A percentile compares a stretch with the other conserved stretches of the same genome.
Conservation (phyloP, 2,797 vertebrate species). For the Anabacerthia variegaticeps region DNA sequence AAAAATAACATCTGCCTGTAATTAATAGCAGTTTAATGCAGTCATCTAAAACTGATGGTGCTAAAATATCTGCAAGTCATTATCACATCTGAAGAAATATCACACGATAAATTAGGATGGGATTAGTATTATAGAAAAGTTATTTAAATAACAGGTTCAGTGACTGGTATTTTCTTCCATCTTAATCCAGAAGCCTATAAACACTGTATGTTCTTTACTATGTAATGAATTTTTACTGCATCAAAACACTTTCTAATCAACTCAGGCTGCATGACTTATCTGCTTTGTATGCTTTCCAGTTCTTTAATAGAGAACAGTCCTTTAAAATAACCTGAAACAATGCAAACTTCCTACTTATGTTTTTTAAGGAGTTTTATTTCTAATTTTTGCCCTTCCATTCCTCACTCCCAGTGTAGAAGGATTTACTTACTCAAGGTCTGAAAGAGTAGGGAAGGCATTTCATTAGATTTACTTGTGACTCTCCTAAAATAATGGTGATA, state of each 20-base stretch:
- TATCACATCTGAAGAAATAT: neutral
- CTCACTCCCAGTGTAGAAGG: neutral
- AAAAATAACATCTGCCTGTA: neutral
- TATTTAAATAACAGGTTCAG: neutral
- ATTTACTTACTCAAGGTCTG: neutral
- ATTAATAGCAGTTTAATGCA: neutral
- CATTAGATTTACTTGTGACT: neutral
- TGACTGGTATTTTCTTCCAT: neutral
- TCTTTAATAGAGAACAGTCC: neutral
- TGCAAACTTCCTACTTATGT: neutral
- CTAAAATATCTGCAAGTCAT: conserved; percentile 4
- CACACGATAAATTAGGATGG: neutral
- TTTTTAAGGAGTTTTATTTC: neutral
- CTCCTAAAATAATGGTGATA: neutral
- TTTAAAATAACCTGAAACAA: neutral
- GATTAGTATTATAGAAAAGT: neutral
- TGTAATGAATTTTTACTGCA: neutral
- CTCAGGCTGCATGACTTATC: neutral
- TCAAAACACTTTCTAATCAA: neutral
- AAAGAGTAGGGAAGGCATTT: neutral
- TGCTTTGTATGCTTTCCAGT: neutral
- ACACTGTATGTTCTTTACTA: neutral
- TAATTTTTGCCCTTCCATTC: neutral
- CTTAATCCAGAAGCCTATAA: neutral
- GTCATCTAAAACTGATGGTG: neutral